Evolutionary conservation across 1,140 invertebrate genomes (phyloP).

Genomic region (Bombus picipes): DNA sequence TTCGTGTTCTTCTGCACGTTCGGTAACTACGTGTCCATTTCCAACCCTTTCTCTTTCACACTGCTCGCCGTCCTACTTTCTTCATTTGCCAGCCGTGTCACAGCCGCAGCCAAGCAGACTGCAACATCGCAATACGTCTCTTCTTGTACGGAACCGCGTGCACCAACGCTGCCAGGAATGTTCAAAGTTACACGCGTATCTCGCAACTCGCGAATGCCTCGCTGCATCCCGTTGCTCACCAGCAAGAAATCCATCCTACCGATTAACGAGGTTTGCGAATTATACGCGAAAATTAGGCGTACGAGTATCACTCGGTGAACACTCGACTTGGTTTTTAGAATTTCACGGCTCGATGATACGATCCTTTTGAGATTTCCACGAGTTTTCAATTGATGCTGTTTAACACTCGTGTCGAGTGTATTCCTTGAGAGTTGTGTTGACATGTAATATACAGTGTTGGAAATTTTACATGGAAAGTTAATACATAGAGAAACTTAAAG

Average conservation of each 20-base stretch:
- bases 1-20: not conserved
- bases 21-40: not conserved
- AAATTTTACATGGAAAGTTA: not conserved
- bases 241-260: not conserved
- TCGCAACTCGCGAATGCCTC: not conserved
- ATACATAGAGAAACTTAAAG: not conserved
- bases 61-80: conserved; percentile 54
- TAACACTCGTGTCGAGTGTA: not conserved
- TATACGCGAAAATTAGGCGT: conserved; percentile 5
- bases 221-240: not conserved
- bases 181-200: conserved; percentile 12
- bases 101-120: conserved; percentile 42
- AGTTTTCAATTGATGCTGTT: not conserved
- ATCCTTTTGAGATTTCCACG: not conserved
- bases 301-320: not conserved
- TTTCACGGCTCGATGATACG: not conserved
- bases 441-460: not conserved
- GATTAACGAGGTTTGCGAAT: not conserved
- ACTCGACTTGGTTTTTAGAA: not conserved
- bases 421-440: not conserved
- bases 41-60: conserved; percentile 50
- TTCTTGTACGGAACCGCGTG: conserved; percentile 19
- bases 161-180: not conserved
- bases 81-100: conserved; percentile 52
- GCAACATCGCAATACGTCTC: conserved; percentile 47